Base-by-base conservation (phyloP, 2,888 invertebrate species). In the Muschampia staudingeri region DNA sequence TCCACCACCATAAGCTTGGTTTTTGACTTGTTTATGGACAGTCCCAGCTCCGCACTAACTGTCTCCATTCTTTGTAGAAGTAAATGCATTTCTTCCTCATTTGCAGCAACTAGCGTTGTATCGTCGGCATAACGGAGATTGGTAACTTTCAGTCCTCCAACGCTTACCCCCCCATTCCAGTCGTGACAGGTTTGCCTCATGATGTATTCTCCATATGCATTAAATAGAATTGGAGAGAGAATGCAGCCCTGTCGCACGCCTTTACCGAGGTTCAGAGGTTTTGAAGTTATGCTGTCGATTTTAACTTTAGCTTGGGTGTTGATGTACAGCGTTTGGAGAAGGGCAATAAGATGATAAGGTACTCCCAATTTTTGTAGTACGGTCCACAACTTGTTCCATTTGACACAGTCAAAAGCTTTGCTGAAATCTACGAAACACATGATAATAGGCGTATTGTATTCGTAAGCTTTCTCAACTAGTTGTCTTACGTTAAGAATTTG, bases 61-160 rank as follows among this genome's bases (percentile, higher is more conserved):
- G n/a, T 14, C 37, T 1, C 37, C 52, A 52, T 52, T 52, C 52
- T 52, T 52, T 52, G 52, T n/a, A 52, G n/a, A 72, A 52, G n/a
- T 0, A n/a, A 3, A n/a, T 1, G n/a, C 52, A 52, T 52, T n/a
- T 52, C 52, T n/a, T 52, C 52, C n/a, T 52, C 52, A 52, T n/a
- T 52, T 52, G 52, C 52, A 52, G 52, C 52, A n/a, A 52, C 52
- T 52, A 52, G n/a, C 8, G 52, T 52, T n/a, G 52, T 52, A n/a
- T 52, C 52, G 52, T 52, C 52, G n/a, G 52, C 52, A n/a, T 52
- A 52, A n/a, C 52, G 52, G n/a, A 52, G 52, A 52, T 52, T 52
- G 5, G 52, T 52, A n/a, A 52, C n/a, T 52, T 52, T 52, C n/a
- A n/a, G n/a, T n/a, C 52, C 52, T 16, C 52, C 52, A 52, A 52